Base-by-base conservation (phyloP, 2,888 invertebrate species). In the Bimastos eiseni region DNA sequence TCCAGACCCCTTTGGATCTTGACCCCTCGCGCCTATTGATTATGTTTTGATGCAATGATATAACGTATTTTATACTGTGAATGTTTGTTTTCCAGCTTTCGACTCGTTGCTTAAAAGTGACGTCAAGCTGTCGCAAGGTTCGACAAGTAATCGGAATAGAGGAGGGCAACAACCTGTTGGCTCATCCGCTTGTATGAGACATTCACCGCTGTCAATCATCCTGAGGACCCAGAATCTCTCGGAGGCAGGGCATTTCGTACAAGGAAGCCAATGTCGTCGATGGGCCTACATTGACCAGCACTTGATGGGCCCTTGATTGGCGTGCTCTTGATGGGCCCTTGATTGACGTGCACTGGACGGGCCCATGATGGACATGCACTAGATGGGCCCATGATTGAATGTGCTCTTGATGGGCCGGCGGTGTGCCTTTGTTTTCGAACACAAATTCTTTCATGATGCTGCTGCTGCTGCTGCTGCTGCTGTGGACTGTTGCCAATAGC, bases 81-180 rank as follows among this genome's bases (percentile, higher is more conserved):
- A 86, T 37, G 15, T 3, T 36, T 36, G 5, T 34, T 34, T 33
- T 0, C 36, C 30, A 86, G 86, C 86, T 86, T 3, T 86, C 86
- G 6, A 30, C 86, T 19, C 86, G 86, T 19, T 86, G 86, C 17
- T 33, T 86, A 11, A 33, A 86, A 86, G 36, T 86, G 36, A 86
- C 86, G 34, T 86, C 86, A 19, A 86, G 37, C 34, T 86, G 86
- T 15, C 86, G 86, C 36, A 86, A 86, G 24, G 86, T 86, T 19
- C 86, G 86, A 36, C 86, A 86, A 24, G 86, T 37, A 6, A 86
- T 86, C n/a, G 86, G 86, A 86, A 86, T 86, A 21, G 86, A 86
- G 37, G 86, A 86, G n/a, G 86, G 86, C 5, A 86, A 86, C 86
- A 86, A 86, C 86, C 86, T 86, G 36, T 36, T 86, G 86, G 86